These are phyloP conservation scores for Cyprinella venusta DNA, from an alignment of 2,797 vertebrate species.

Conservation along the genomic window DNA sequence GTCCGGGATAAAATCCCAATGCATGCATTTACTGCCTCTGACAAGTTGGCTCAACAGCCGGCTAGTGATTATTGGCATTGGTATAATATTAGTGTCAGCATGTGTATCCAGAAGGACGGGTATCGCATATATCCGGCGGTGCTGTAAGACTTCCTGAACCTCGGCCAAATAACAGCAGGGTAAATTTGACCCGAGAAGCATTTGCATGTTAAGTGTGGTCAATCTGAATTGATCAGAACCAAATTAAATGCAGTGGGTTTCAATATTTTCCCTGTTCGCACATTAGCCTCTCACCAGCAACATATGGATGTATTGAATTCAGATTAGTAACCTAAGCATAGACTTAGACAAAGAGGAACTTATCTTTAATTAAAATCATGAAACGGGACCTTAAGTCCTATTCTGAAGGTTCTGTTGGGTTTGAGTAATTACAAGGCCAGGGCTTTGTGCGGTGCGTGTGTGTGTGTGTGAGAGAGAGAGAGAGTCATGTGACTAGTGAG, in stretches of 20 bases:
- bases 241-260: conserved; percentile 89
- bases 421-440: conserved; percentile 49
- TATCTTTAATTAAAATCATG: conserved; percentile 99
- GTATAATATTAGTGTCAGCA: conserved; percentile 16
- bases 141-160: conserved; percentile 60
- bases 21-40: conserved; percentile 21
- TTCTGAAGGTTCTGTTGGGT: conserved; percentile 52
- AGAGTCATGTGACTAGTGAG: neutral
- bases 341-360: conserved; percentile 87
- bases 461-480: neutral
- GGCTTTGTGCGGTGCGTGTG: neutral
- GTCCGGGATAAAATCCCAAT: neutral
- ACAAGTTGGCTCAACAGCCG: neutral
- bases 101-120: neutral
- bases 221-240: conserved; percentile 91
- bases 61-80: neutral
- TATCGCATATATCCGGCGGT: conserved; percentile 7
- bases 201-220: conserved; percentile 97
- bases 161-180: conserved; percentile 72
- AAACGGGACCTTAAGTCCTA: conserved; percentile 78
- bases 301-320: conserved; percentile 93
- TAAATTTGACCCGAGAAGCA: conserved; percentile 78
- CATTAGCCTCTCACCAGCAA: conserved; percentile 86
- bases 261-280: conserved; percentile 90
- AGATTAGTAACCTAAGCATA: conserved; percentile 92